Conservation (phyloP, 2,797 vertebrate species). For the Lindbergichthys nudifrons region DNA sequence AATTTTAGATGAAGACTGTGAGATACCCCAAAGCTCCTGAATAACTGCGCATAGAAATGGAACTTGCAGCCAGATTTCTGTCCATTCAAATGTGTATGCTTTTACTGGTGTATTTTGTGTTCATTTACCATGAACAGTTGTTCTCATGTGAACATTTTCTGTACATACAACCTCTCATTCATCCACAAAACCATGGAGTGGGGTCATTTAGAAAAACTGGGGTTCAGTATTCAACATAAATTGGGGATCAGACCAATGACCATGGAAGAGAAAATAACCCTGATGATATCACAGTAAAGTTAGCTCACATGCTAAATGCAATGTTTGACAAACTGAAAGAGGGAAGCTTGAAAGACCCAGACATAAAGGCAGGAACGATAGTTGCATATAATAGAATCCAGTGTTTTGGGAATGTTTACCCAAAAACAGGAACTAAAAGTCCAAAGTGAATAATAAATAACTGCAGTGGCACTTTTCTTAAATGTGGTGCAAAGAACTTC, state of each 20-base stretch:
- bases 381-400: neutral
- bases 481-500: neutral
- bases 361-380: neutral
- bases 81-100: neutral
- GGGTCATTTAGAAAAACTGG: neutral
- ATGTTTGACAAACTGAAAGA: neutral
- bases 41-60: neutral
- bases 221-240: neutral
- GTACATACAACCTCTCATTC: neutral
- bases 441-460: neutral
- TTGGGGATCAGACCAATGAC: neutral
- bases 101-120: too few species aligned
- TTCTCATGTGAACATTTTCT: neutral
- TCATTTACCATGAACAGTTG: too few species aligned
- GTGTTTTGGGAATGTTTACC: neutral
- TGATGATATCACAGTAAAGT: neutral
- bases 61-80: neutral
- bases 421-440: neutral
- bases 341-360: neutral
- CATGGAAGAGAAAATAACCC: neutral
- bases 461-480: neutral
- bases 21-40: neutral
- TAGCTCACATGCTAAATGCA: neutral
- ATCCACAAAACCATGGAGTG: neutral
- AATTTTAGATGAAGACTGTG: neutral